Conservation (phyloP, 2,113 vertebrate genomes). For the Ondatra zibethicus region DNA sequence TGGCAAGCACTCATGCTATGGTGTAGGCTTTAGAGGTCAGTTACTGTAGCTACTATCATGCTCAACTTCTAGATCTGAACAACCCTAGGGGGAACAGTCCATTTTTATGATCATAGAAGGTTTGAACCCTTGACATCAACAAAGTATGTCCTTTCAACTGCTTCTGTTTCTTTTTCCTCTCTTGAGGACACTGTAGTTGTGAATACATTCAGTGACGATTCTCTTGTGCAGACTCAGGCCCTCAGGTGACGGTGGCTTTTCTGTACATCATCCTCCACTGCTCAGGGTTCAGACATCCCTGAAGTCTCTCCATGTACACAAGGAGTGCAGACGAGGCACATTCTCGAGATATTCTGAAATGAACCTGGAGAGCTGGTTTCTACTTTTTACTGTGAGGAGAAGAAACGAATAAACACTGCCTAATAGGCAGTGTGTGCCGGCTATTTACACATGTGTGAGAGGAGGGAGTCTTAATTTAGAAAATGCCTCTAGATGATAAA, state of each 20-base stretch:
- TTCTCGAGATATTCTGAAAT: background rate
- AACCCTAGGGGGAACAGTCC: background rate
- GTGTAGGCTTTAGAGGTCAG: too few species aligned
- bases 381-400: background rate
- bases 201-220: background rate
- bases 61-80: background rate
- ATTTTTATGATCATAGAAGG: background rate
- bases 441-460: background rate
- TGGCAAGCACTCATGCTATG: background rate
- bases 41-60: background rate
- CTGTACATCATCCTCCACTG: too few species aligned
- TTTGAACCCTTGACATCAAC: background rate
- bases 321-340: fast-evolving
- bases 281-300: background rate
- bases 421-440: background rate
- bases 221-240: background rate
- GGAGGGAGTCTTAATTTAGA: background rate
- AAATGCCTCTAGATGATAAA: background rate
- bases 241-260: background rate
- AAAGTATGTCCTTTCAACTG: background rate
- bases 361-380: background rate
- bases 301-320: background rate
- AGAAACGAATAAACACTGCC: background rate
- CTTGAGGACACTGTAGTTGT: background rate
- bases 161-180: background rate